phyloP scores from a whole-genome alignment of 1,140 invertebrate species.

The Heliconius nattereri region DNA sequence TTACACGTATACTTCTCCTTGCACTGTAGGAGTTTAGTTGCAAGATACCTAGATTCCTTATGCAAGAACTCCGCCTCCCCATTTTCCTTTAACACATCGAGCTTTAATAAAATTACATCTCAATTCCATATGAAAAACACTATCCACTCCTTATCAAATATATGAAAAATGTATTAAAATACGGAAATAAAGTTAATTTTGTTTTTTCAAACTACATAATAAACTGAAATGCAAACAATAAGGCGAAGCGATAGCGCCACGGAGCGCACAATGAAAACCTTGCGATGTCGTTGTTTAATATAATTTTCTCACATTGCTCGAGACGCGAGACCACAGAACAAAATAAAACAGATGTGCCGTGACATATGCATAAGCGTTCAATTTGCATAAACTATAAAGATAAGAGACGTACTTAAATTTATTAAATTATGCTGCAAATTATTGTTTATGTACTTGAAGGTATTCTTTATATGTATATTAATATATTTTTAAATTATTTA shows the following conservation, averaged over 20 bases:
- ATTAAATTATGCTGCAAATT: not conserved
- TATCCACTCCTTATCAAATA: too few relatives aligned
- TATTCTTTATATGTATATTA: too few relatives aligned
- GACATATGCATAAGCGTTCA: not conserved
- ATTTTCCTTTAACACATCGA: too few relatives aligned
- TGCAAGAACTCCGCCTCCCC: too few relatives aligned
- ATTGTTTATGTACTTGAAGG: not conserved
- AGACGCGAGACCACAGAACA: not conserved
- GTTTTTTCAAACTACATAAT: not conserved
- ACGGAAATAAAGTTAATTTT: not conserved
- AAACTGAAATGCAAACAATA: not conserved
- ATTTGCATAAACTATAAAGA: slow-evolving; percentile 7
- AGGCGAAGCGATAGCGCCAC: not conserved
- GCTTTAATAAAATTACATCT: too few relatives aligned
- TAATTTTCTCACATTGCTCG: slow-evolving; percentile 12
- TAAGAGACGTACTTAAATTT: not conserved
- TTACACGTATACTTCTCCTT: too few relatives aligned
- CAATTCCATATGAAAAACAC: too few relatives aligned
- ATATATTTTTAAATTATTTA: too few relatives aligned
- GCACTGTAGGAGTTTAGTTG: too few relatives aligned
- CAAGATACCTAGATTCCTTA: too few relatives aligned
- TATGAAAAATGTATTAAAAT: too few relatives aligned
- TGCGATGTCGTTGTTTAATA: slow-evolving; percentile 11
- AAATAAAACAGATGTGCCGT: slow-evolving; percentile 5
- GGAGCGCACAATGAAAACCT: slow-evolving; percentile 2